phyloP scores from a whole-genome alignment of 92 coral and sea anemone species.

The Paramuricea clavata region DNA sequence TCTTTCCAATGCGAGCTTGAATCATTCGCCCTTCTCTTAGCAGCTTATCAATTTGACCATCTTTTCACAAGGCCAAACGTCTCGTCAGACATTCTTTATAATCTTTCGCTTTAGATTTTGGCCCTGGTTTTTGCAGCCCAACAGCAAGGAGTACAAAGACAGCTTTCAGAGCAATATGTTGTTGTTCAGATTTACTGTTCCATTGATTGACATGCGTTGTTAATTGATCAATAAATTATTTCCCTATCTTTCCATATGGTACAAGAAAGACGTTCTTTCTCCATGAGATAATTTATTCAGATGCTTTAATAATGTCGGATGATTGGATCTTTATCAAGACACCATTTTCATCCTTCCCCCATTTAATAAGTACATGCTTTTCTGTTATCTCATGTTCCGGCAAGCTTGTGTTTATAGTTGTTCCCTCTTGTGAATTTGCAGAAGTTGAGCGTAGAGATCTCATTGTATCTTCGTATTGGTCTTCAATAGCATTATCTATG shows the following conservation, averaged over 20 bases:
- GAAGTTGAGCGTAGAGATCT: no score
- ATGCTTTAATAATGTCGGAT: slow-evolving; percentile 24
- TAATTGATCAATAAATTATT: slow-evolving; percentile 47
- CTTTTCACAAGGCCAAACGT: slow-evolving; percentile 54
- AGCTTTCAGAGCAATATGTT: slow-evolving; percentile 48
- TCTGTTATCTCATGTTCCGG: no score
- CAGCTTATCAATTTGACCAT: slow-evolving; percentile 41
- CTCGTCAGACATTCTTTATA: slow-evolving; percentile 38
- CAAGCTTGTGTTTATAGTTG: no score
- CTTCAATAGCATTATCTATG: background rate
- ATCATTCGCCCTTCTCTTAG: slow-evolving; percentile 49
- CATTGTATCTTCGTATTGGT: no score
- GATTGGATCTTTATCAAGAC: slow-evolving; percentile 24
- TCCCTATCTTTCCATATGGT: slow-evolving; percentile 51
- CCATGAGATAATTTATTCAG: slow-evolving; percentile 25
- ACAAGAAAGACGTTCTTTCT: no score
- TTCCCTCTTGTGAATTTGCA: no score
- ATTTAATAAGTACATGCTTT: no score
- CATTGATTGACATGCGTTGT: slow-evolving; percentile 61
- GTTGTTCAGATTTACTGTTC: slow-evolving; percentile 23
- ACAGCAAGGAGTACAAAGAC: slow-evolving; percentile 45
- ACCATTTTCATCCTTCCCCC: slow-evolving; percentile 12
- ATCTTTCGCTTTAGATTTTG: slow-evolving; percentile 48
- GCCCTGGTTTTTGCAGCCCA: no score
- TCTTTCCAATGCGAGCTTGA: slow-evolving; percentile 44